These are phyloP conservation scores for Sipha maydis DNA, from an alignment of 2,888 invertebrate genomes.

Conservation along the genomic window DNA sequence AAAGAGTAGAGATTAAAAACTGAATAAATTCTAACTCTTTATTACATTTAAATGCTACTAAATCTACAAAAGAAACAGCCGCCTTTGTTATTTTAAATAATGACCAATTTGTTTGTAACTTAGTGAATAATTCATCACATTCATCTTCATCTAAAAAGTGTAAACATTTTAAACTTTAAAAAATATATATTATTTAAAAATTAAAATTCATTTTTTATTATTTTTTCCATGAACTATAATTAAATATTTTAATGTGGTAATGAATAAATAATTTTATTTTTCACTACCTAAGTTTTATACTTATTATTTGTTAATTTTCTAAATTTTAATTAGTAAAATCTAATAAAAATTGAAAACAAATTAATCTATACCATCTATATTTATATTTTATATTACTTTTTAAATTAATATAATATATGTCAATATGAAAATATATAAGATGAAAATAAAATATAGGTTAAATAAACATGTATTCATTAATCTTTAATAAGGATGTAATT, in stretches of 20 bases:
- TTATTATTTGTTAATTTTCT: not conserved
- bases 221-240: not conserved
- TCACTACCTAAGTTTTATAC: not conserved
- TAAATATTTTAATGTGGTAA: too few species aligned
- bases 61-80: slow-evolving; percentile 43
- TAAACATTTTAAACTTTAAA: not conserved
- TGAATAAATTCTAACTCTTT: slow-evolving; percentile 47
- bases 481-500: slow-evolving; percentile 52
- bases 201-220: not conserved
- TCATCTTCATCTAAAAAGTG: slow-evolving; percentile 44
- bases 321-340: not conserved
- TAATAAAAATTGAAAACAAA: not conserved
- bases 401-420: not conserved
- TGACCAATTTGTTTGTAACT: slow-evolving; percentile 39
- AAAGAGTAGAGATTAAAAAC: slow-evolving; percentile 35
- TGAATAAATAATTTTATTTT: not conserved
- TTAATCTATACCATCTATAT: too few species aligned
- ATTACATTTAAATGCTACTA: slow-evolving; percentile 47
- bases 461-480: not conserved
- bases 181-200: not conserved
- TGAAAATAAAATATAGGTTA: not conserved
- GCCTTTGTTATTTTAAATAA: slow-evolving; percentile 31
- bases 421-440: not conserved
- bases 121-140: slow-evolving; percentile 43
- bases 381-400: not conserved